Percentiles rank a stretch among this genome's conserved stretches.
These are phyloP conservation scores for Tupiocoris notatus DNA, from an alignment of 2,888 invertebrate genomes.

Conservation along the genomic window DNA sequence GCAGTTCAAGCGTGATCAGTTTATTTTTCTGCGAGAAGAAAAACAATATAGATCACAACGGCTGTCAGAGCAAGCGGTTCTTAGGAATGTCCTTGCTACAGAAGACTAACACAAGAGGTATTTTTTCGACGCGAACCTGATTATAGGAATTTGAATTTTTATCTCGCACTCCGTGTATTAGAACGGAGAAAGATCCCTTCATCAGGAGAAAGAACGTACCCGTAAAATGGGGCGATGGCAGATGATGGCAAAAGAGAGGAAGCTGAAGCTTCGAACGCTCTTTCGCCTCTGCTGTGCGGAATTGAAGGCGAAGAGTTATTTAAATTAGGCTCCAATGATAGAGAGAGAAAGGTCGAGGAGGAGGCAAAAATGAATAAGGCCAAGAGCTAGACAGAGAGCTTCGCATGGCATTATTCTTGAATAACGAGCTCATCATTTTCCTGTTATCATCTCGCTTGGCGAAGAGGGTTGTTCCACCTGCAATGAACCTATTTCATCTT, in stretches of 20 bases:
- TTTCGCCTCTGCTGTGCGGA: background rate
- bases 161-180: background rate
- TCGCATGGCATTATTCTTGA: slow-evolving; percentile 10
- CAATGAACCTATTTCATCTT: slow-evolving; percentile 2
- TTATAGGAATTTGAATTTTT: background rate
- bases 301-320: background rate
- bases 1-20: background rate
- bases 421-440: slow-evolving; percentile 18
- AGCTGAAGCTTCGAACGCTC: background rate
- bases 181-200: background rate
- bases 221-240: background rate
- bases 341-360: background rate
- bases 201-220: background rate
- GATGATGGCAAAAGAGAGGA: background rate
- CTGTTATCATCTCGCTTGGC: background rate
- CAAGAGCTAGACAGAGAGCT: background rate
- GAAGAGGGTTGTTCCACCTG: slow-evolving; percentile 1
- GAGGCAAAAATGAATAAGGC: background rate
- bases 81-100: background rate
- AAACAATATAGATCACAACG: background rate
- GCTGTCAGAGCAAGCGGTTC: background rate
- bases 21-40: background rate
- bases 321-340: background rate
- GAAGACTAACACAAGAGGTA: background rate
- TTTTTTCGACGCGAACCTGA: background rate